phyloP scores from a whole-genome alignment of 2,113 vertebrate genomes.

The Numida meleagris region DNA sequence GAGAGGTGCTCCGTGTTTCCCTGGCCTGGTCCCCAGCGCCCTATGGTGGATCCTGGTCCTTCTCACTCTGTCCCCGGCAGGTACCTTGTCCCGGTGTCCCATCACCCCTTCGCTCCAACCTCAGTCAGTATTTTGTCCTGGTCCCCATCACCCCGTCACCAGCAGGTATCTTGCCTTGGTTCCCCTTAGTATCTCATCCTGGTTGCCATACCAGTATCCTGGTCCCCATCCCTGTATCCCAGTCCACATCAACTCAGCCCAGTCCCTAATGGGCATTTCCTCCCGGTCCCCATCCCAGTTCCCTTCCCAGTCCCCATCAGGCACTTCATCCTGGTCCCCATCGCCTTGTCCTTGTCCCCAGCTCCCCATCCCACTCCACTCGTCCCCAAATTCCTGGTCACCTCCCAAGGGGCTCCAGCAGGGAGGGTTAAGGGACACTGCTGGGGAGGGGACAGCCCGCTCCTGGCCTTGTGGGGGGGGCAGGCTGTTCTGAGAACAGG shows the following conservation, averaged over 20 bases:
- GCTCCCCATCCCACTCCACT: no score
- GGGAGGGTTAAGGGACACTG: not conserved
- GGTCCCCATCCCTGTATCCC: not conserved
- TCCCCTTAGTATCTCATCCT: not conserved
- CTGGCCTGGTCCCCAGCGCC: accelerated
- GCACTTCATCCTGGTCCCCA: not conserved
- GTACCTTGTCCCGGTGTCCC: not conserved
- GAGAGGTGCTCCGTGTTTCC: not conserved
- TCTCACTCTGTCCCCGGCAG: not conserved
- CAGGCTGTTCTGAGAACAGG: not conserved
- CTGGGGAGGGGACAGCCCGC: not conserved
- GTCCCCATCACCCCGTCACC: accelerated
- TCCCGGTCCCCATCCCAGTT: not conserved
- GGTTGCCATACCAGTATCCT: not conserved
- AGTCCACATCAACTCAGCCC: not conserved
- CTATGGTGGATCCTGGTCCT: accelerated
- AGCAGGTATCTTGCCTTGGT: not conserved
- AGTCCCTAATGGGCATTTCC: not conserved
- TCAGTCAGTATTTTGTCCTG: not conserved
- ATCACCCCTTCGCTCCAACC: not conserved
- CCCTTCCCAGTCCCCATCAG: not conserved
- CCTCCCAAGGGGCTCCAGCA: not conserved
- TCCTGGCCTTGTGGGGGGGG: not conserved
- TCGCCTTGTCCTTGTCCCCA: not conserved
- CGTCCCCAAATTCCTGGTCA: not conserved